Base-by-base conservation (phyloP, 1,140 invertebrate genomes). In the Hesperophylax magnus region DNA sequence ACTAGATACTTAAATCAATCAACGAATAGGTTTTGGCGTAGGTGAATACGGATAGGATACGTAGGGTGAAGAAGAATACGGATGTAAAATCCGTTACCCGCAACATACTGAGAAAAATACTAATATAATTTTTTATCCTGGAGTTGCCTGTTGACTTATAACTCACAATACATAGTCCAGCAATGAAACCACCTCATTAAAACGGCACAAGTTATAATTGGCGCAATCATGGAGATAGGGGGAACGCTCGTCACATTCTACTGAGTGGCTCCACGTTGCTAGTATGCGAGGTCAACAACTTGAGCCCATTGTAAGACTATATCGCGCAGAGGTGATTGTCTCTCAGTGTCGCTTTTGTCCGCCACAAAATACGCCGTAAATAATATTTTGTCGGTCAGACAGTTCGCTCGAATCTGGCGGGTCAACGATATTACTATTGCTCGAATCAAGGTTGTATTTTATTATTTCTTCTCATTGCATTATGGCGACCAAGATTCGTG, bases 321-420 rank as follows among this genome's bases (percentile, higher is more conserved):
- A 61, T 61, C 58, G 58, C 39, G 20, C 18, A 61, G 56, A 60
- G 58, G 58, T 61, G 58, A 61, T 61, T 61, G 58, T 61, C 58
- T 61, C 39, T 11, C 39, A 14, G 9, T 47, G 39, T 61, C 58
- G 18, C 58, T 15, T 61, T 61, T 20, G 18, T 24, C 20, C 58
- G 58, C 24, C 58, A 24, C 24, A 22, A 22, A 60, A 20, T 61
- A 20, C 58, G 58, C 58, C 20, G 24, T 61, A 61, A 61, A 61
- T 20, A 60, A 34, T 47, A 47, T 47, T 61, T 61, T 61, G 58
- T 61, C 58, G 58, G 58, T 61, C 58, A 61, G 24, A 61, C 58
- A 61, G 58, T 22, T 61, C 24, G 58, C 58, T 24, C 58, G 20
- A 61, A 61, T 61, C 58, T 61, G 58, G 58, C 58, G 58, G 58